Conservation (phyloP, 2,888 invertebrate genomes). For the Diarsia dahlii region DNA sequence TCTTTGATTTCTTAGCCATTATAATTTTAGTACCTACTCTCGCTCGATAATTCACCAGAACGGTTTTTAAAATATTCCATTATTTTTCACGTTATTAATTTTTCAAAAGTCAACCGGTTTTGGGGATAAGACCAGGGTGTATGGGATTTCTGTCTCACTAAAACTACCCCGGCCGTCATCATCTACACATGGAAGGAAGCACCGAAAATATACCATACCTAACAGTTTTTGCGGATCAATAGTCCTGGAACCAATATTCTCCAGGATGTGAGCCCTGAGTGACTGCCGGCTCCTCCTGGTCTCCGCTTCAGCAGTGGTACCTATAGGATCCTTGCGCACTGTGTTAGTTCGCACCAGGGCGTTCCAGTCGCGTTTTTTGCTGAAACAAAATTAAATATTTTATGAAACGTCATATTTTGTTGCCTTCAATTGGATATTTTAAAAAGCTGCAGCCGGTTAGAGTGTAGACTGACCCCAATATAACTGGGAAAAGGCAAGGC, state of each 20-base stretch:
- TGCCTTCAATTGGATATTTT: neutral
- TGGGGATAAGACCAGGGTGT: too few species aligned
- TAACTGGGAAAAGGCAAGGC: neutral
- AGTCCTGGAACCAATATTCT: slow-evolving; percentile 92
- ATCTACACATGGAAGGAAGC: too few species aligned
- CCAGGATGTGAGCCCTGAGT: slow-evolving; percentile 93
- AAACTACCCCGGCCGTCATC: too few species aligned
- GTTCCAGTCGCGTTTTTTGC: slow-evolving; percentile 95
- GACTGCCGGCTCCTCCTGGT: slow-evolving; percentile 93
- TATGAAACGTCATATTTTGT: neutral
- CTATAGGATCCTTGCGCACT: slow-evolving; percentile 94
- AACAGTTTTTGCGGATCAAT: slow-evolving; percentile 94
- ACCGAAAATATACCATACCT: slow-evolving; percentile 81
- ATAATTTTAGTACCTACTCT: too few species aligned
- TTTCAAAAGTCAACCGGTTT: too few species aligned
- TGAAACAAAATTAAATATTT: slow-evolving; percentile 69
- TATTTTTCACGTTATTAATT: too few species aligned
- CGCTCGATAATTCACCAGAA: neutral
- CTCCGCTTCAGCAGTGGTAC: slow-evolving; percentile 93
- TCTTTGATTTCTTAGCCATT: neutral
- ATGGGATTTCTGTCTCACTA: too few species aligned
- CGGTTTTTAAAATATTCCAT: too few species aligned
- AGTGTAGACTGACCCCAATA: neutral
- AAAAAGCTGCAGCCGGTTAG: neutral
- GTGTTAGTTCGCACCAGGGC: slow-evolving; percentile 94